These are phyloP conservation scores for Trichonephila inaurata DNA, from an alignment of 1,140 invertebrate species.

Conservation along the genomic window DNA sequence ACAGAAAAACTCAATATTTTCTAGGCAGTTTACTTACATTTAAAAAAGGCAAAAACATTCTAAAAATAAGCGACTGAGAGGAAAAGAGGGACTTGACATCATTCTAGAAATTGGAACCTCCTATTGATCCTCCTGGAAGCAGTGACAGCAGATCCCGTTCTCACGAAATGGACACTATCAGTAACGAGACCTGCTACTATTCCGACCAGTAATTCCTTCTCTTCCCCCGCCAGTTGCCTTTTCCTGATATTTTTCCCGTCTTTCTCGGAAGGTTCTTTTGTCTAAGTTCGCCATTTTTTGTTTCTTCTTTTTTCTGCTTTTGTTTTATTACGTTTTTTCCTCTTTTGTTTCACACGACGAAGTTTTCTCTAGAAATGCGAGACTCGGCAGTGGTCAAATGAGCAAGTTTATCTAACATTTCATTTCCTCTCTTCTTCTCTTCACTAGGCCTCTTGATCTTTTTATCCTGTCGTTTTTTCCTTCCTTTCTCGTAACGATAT, in stretches of 20 bases:
- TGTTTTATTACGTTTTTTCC: neutral
- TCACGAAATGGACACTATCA: conserved; percentile 34
- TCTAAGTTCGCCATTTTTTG: neutral
- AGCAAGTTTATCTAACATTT: conserved; percentile 16
- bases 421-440: neutral
- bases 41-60: neutral
- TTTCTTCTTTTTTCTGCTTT: neutral
- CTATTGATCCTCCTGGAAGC: neutral
- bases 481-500: too few relatives aligned
- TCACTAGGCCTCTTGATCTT: neutral
- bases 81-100: neutral
- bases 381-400: conserved; percentile 11
- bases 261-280: neutral
- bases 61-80: neutral
- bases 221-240: neutral
- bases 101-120: conserved; percentile 26
- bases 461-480: neutral
- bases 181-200: conserved; percentile 24
- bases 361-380: conserved; percentile 20
- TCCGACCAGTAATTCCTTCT: conserved; percentile 13
- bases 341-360: neutral
- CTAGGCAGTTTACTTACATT: neutral
- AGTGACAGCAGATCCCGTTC: conserved; percentile 30
- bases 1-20: neutral
- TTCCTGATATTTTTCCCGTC: conserved; percentile 1